Base-by-base conservation (phyloP, 2,113 vertebrate genomes). In the Glareola pratincola region DNA sequence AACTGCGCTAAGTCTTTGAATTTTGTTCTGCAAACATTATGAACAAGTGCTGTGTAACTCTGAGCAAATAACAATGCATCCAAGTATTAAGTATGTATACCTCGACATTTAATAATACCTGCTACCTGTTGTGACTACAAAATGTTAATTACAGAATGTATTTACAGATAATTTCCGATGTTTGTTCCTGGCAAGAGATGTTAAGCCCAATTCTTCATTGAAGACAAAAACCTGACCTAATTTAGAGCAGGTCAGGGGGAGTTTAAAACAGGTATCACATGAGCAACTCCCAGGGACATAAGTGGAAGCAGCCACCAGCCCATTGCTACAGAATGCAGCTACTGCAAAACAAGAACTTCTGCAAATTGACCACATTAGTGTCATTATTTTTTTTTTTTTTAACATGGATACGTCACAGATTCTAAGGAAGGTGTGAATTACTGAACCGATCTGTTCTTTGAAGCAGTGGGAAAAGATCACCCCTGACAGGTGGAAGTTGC, bases 191-290 rank as follows among this genome's bases (percentile, higher is more conserved):
- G 56, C 71, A 91, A 86, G 76, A 79, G 69, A 94, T 32, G 29
- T 36, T 85, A 85, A 91, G 54, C 85, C 90, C 8, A 64, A 41
- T 89, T 95, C 90, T 96, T 88, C 85, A 88, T 57, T 83, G 74
- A 91, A 93, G 78, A 89, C 51, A 79, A 56, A 87, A 74, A 73
- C 68, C 91, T 76, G 66, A 88, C 50, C 91, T 79, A 66, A 86
- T 75, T 78, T 68, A 57, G 62, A 88, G 59, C 85, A 90, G 66
- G 57, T 91, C 81, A 94, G 72, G 37, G 63, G 41, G 90, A 94
- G 43, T 75, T 95, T 78, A 57, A 36, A 88, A 53, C 81, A 84
- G 43, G 1, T 8, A 76, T 18, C 16, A 68, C 54, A 63, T 6
- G 26, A 91, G 74, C 62, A 84, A 10, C 53, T 76, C 36, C 73